Evolutionary conservation across 2,888 invertebrate species (phyloP), one percentile per base, ranked within the genome.

Genomic region (Epinotia nisella): DNA sequence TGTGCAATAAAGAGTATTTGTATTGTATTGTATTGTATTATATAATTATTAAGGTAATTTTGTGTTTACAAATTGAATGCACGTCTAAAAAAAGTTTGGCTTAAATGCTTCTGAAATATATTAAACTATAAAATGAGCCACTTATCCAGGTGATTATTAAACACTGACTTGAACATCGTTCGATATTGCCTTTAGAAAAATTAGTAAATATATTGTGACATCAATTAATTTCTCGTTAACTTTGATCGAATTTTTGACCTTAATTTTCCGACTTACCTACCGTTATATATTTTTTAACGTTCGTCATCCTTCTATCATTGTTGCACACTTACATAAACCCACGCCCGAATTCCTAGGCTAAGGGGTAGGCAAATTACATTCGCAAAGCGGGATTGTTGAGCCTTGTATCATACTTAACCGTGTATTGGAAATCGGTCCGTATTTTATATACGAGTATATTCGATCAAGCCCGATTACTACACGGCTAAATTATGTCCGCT

Each of bases 211-310:
- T 29, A 61, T 53, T 61, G n/a, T 69, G 69, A 61, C 61, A 62
- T 55, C 62, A 21, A 70, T 70, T 70, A 70, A 70, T 45, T 29
- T 62, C 55, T 62, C 70, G 39, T 70, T 62, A 24, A 29, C 41
- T 62, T 45, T 56, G 62, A 70, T 70, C 53, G 60, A 62, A 45
- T 62, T 70, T 41, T 61, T 70, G 55, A 53, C 70, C 70, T 19
- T 62, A 56, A 51, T 70, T 61, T 70, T 53, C 13, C 65, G 65
- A 11, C 29, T 29, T 65, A 29, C 64, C 29, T 65, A 29, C 64
- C 29, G 55, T 35, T 55, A 66, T n/a, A n/a, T 49, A 1, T 41
- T 66, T 66, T 39, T 35, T 19, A 9, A 15, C 9, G 39, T 13
- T 61, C 21, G 45, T 61, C 19, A 53, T 55, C 10, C 21, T 9